A percentile compares a stretch with the other conserved stretches of the same genome.
phyloP scores from a whole-genome alignment of 1,140 invertebrate species.

The Luehdorfia chinensis region DNA sequence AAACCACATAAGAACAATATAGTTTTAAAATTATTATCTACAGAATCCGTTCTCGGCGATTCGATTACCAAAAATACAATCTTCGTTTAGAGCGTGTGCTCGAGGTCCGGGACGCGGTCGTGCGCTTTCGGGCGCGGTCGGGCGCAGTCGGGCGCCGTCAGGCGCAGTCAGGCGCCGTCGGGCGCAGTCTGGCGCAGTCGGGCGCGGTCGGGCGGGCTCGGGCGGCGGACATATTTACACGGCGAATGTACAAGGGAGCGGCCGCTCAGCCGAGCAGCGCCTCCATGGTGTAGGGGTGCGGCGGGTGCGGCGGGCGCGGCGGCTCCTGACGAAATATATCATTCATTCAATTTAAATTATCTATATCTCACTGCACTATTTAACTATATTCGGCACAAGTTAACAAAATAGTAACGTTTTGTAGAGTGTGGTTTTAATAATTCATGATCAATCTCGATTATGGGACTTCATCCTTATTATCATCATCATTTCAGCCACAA shows the following conservation, averaged over 20 bases:
- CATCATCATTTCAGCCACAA: no score
- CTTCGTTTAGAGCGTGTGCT: conserved; percentile 39
- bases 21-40: conserved; percentile 76
- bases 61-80: conserved; percentile 74
- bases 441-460: no score
- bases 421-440: no score
- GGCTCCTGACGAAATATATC: conserved; percentile 35
- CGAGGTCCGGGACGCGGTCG: conserved; percentile 16
- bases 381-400: no score
- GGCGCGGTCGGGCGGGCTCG: conserved; percentile 21
- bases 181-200: conserved; percentile 16
- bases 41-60: conserved; percentile 72
- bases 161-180: conserved; percentile 22
- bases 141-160: conserved; percentile 23
- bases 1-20: conserved; percentile 76
- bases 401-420: no score
- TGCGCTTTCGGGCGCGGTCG: conserved; percentile 17
- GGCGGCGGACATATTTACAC: conserved; percentile 47
- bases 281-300: conserved; percentile 80
- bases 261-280: conserved; percentile 78
- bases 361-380: no score
- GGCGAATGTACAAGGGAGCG: conserved; percentile 46
- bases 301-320: conserved; percentile 62
- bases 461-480: no score
- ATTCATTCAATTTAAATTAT: no score